Percentiles rank a stretch among this genome's conserved stretches.
phyloP scores from a whole-genome alignment of 2,113 vertebrate genomes.

The Syngnathus typhle region DNA sequence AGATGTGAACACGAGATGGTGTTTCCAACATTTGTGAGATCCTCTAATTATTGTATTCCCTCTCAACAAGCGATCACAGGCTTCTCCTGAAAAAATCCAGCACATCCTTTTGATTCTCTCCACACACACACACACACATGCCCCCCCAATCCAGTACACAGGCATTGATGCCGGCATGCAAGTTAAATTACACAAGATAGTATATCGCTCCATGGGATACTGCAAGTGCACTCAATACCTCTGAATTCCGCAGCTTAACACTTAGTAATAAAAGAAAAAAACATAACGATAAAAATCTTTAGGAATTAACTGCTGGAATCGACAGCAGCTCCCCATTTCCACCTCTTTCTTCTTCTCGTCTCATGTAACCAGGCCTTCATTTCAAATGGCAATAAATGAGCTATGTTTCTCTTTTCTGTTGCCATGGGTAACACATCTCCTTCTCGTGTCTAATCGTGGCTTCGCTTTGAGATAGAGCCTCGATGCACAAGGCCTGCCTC shows the following conservation, averaged over 20 bases:
- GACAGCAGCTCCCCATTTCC: slow-evolving; percentile 32
- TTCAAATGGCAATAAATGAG: slow-evolving; percentile 61
- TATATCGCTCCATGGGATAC: slow-evolving; percentile 34
- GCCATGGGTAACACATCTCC: slow-evolving; percentile 71
- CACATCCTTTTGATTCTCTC: slow-evolving; percentile 18
- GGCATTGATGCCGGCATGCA: slow-evolving; percentile 42
- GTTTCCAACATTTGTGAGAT: slow-evolving; percentile 21
- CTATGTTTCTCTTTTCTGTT: slow-evolving; percentile 70
- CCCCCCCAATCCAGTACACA: slow-evolving; percentile 28
- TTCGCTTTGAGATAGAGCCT: slow-evolving; percentile 56
- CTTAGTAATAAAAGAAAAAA: slow-evolving; percentile 26
- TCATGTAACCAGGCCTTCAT: slow-evolving; percentile 54
- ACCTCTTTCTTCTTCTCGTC: slow-evolving; percentile 46
- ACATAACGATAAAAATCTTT: slow-evolving; percentile 35
- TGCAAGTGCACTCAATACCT: slow-evolving; percentile 26
- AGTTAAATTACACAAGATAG: slow-evolving; percentile 60
- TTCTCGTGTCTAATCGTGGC: slow-evolving; percentile 62
- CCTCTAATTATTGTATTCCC: slow-evolving; percentile 42
- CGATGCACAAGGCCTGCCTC: slow-evolving; percentile 51
- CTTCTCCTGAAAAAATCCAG: slow-evolving; percentile 28
- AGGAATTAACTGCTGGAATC: slow-evolving; percentile 49
- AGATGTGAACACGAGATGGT: slow-evolving; percentile 10
- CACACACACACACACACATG: not conserved
- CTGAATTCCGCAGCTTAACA: slow-evolving; percentile 30
- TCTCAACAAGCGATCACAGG: slow-evolving; percentile 25